A percentile compares a stretch with the other conserved stretches of the same genome.
Evolutionary conservation across 2,113 vertebrate species (phyloP).

Genomic region (Leptosomus discolor): DNA sequence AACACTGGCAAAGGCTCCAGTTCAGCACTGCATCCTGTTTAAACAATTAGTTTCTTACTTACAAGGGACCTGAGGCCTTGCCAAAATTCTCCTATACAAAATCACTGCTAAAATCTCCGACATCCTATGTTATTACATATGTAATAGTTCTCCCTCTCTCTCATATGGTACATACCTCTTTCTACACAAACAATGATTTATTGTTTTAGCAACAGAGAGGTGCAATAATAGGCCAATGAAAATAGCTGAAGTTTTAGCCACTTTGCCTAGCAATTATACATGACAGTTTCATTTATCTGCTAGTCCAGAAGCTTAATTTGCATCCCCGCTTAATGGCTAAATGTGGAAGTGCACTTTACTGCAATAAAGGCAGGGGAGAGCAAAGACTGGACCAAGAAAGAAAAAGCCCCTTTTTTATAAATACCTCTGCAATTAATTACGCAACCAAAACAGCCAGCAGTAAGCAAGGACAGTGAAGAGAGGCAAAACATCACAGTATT

Average conservation of each 20-base stretch:
- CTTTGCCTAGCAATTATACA: constrained; percentile 67
- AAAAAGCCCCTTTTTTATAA: constrained; percentile 46
- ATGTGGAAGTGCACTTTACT: constrained; percentile 52
- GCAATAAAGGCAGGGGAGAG: background rate
- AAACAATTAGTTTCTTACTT: background rate
- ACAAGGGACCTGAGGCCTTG: background rate
- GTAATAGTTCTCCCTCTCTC: background rate
- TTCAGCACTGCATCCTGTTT: background rate
- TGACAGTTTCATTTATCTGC: constrained; percentile 71
- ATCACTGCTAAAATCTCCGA: background rate
- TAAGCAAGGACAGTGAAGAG: background rate
- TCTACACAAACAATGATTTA: constrained; percentile 53
- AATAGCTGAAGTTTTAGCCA: constrained; percentile 60
- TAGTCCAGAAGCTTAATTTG: constrained; percentile 60
- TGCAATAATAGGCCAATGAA: constrained; percentile 51
- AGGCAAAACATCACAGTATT: background rate
- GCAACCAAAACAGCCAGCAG: constrained; percentile 3
- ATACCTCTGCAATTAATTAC: constrained; percentile 49
- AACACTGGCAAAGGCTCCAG: background rate
- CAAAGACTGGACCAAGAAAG: background rate
- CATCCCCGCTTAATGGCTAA: constrained; percentile 47
- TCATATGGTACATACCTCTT: background rate
- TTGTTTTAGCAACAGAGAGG: constrained; percentile 60
- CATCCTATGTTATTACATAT: background rate
- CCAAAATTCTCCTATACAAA: background rate